Percentiles rank a stretch among this genome's conserved stretches.
These are phyloP conservation scores for Aurelia coerulea DNA, from an alignment of 30 jellyfish, hydroid and myxozoan genomes.

Conservation along the genomic window DNA sequence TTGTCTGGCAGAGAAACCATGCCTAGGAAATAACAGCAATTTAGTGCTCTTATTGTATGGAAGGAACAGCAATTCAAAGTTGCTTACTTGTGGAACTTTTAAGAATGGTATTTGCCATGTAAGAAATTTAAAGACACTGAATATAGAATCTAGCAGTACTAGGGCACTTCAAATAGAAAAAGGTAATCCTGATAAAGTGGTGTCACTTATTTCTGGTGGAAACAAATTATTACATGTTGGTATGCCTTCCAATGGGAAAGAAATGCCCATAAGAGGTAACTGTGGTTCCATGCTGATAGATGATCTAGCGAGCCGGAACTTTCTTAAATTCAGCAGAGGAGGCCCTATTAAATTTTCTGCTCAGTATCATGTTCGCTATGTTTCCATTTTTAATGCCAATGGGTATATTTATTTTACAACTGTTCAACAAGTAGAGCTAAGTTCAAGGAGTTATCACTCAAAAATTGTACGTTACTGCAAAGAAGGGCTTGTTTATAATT, in stretches of 20 bases:
- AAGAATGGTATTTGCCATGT: slow-evolving; percentile 47
- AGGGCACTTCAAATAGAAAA: slow-evolving; percentile 37
- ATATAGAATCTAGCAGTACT: neutral
- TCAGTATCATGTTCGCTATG: slow-evolving; percentile 20
- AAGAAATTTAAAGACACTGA: slow-evolving; percentile 20
- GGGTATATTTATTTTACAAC: slow-evolving; percentile 45
- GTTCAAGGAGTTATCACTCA: slow-evolving; percentile 38
- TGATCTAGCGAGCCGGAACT: neutral
- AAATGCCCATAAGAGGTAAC: neutral
- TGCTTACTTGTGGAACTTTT: neutral
- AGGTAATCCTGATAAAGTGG: slow-evolving; percentile 37
- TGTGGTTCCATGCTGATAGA: slow-evolving; percentile 20
- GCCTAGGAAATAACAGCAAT: neutral
- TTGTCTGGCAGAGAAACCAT: slow-evolving; percentile 1
- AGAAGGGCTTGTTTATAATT: neutral
- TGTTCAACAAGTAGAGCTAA: too few species aligned
- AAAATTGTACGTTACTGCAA: slow-evolving; percentile 34
- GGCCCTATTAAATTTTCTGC: neutral
- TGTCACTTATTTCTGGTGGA: neutral
- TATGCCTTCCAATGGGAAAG: neutral
- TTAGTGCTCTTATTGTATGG: neutral
- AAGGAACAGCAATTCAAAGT: neutral
- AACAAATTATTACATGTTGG: neutral
- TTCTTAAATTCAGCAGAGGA: neutral
- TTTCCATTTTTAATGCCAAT: slow-evolving; percentile 15